These are phyloP conservation scores for Epizoanthus scotinus DNA, from an alignment of 92 coral and sea anemone species.

Conservation along the genomic window DNA sequence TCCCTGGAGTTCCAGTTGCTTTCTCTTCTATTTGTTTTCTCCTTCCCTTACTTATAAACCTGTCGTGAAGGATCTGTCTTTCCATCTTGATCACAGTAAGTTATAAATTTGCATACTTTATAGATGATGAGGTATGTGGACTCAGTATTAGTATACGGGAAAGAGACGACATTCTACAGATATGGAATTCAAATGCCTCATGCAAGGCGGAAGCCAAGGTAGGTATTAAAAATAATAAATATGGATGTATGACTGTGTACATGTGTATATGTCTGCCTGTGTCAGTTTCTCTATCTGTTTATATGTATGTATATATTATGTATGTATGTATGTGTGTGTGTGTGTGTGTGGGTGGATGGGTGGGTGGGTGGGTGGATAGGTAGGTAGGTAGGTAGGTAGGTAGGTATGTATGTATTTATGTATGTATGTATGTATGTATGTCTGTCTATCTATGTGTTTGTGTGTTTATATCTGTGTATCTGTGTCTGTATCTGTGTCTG, in stretches of 20 bases:
- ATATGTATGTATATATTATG: no score
- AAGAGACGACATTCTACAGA: slow-evolving; percentile 92
- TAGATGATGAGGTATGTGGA: slow-evolving; percentile 96
- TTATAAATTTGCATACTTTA: not conserved
- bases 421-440: not conserved
- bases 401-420: slow-evolving; percentile 11
- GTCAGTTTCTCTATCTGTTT: not conserved
- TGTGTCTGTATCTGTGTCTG: no score
- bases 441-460: not conserved
- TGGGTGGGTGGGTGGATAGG: no score
- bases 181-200: slow-evolving; percentile 90
- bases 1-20: no score
- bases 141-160: slow-evolving; percentile 95
- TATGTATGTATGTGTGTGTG: no score
- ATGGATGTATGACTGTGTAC: no score
- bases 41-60: no score
- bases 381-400: no score
- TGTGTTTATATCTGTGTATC: no score
- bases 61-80: no score
- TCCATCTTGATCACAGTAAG: no score
- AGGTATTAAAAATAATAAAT: not conserved
- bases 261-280: not conserved
- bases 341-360: not conserved
- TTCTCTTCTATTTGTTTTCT: no score
- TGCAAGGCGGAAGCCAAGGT: slow-evolving; percentile 66